Evolutionary conservation across 2,888 invertebrate species (phyloP), one percentile per base, ranked within the genome.

Genomic region (Acronicta psi): DNA sequence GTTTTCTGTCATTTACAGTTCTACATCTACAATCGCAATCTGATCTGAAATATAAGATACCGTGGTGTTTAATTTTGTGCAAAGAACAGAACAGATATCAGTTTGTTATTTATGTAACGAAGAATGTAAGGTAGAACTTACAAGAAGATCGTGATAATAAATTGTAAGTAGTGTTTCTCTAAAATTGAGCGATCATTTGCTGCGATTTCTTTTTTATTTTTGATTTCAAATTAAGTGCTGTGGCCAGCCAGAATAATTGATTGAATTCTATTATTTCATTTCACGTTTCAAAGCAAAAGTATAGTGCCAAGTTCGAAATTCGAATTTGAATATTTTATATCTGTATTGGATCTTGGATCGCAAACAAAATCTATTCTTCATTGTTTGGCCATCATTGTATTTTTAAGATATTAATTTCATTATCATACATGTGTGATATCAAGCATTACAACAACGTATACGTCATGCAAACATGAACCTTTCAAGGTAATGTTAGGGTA

Each of bases 1-100:
- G 89, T 90, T 91, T 90, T 91, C 90, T 90, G 90, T 89, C 89
- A 87, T 82, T 81, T 68, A 58, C 72, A n/a, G 34, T 34, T n/a
- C 34, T 81, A 83, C 79, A 87, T n/a, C 34, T 81, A 83, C 79
- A 87, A 84, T 89, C 84, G 87, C 85, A 86, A 86, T 84, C 83
- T 81, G 76, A 80, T 84, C 75, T 83, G 29, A 29, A 80, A 79
- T 85, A 82, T 70, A 54, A 80, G 70, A 54, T 80, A 81, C 72
- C 68, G 77, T 77, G 74, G 69, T 79, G 74, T 80, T 76, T 81
- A 82, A 79, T 81, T 85, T 81, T 62, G 58, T 74, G 71, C 11
- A 11, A 29, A 29, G 29, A 64, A 44, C n/a, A 74, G 83, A 82
- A 84, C 79, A 80, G 81, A 84, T 76, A 79, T 70, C 62, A 77